Evolutionary conservation across 2,113 vertebrate genomes (phyloP).

Genomic region (Lamprotornis superbus): DNA sequence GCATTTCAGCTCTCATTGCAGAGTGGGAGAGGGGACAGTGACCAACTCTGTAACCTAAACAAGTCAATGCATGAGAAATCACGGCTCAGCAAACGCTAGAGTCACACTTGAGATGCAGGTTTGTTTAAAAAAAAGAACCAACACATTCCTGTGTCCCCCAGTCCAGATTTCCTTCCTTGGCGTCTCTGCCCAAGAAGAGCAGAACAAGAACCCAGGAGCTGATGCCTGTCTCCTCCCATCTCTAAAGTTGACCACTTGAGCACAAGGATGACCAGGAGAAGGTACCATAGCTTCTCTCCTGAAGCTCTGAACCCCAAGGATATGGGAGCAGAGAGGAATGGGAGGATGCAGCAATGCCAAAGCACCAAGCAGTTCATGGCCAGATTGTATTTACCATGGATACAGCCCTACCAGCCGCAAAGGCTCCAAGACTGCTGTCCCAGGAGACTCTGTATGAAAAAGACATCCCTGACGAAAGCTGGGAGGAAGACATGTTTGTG

Average conservation of each 20-base stretch:
- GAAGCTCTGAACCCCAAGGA: not conserved
- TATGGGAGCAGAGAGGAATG: not conserved
- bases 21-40: not conserved
- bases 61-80: not conserved
- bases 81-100: not conserved
- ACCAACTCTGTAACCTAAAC: not conserved
- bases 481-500: not conserved
- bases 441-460: not conserved
- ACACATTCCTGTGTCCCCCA: not conserved
- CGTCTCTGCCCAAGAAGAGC: not conserved
- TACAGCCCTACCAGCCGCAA: not conserved
- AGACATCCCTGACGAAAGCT: not conserved
- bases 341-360: not conserved
- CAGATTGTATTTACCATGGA: not conserved
- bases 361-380: not conserved
- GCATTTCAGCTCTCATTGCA: not conserved
- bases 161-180: not conserved
- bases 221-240: not conserved
- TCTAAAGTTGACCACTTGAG: not conserved
- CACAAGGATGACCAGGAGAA: not conserved
- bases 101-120: slow-evolving; percentile 20
- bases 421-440: not conserved
- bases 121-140: slow-evolving; percentile 7
- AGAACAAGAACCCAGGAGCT: not conserved
- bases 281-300: not conserved